phyloP scores from a whole-genome alignment of 2,888 invertebrate genomes.

The Odontothrips loti region DNA sequence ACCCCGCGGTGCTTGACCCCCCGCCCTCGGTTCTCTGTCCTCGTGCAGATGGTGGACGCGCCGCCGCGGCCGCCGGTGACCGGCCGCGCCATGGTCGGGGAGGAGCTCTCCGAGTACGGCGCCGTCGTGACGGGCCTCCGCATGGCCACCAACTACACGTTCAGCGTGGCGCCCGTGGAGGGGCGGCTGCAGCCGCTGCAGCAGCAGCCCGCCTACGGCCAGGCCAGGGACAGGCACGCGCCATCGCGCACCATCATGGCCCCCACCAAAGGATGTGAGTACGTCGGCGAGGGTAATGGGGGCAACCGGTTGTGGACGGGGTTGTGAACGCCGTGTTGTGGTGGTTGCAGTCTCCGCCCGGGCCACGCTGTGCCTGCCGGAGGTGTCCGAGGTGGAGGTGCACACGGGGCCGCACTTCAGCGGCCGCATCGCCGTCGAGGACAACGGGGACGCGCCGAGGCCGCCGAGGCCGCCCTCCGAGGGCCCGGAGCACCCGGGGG shows the following conservation, averaged over 20 bases:
- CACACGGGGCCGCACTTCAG: slow-evolving; percentile 77
- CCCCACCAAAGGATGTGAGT: slow-evolving; percentile 81
- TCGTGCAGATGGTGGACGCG: slow-evolving; percentile 33
- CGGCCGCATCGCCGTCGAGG: slow-evolving; percentile 71
- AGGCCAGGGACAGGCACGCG: slow-evolving; percentile 49
- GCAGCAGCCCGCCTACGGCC: neutral
- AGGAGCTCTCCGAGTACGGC: slow-evolving; percentile 51
- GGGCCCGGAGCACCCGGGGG: neutral
- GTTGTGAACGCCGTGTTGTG: neutral
- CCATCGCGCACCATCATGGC: slow-evolving; percentile 66
- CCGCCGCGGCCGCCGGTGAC: slow-evolving; percentile 27
- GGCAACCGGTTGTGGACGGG: neutral
- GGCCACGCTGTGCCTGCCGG: slow-evolving; percentile 73
- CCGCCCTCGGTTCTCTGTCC: no score
- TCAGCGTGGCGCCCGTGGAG: slow-evolving; percentile 62
- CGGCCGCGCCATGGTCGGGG: slow-evolving; percentile 42
- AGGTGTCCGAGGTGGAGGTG: slow-evolving; percentile 77
- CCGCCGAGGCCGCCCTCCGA: neutral
- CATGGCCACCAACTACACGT: slow-evolving; percentile 78
- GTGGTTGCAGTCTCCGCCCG: slow-evolving; percentile 66
- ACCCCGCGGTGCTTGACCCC: no score
- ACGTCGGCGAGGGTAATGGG: neutral
- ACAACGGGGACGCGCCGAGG: slow-evolving; percentile 41
- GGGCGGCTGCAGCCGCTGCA: slow-evolving; percentile 37
- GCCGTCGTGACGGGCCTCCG: slow-evolving; percentile 64